Evolutionary conservation across 2,113 vertebrate species (phyloP).

Genomic region (Hystrix cristata): DNA sequence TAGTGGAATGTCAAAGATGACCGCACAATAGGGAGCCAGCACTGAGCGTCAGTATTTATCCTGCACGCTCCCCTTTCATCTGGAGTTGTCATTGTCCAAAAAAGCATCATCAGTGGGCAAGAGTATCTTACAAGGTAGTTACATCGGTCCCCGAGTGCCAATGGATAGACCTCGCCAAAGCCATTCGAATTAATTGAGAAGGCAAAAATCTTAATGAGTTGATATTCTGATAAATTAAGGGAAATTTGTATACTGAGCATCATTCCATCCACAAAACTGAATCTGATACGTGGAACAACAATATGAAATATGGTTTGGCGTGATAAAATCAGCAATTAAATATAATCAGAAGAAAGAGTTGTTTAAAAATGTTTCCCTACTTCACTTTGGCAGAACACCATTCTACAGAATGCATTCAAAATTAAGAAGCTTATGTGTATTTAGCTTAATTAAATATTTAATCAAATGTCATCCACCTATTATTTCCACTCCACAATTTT

Average conservation of each 20-base stretch:
- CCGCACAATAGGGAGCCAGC: background rate
- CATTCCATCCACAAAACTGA: background rate
- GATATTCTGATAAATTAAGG: constrained; percentile 26
- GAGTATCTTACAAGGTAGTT: background rate
- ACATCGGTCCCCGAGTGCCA: background rate
- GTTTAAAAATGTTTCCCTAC: background rate
- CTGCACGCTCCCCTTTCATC: background rate
- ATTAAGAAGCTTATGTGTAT: constrained; percentile 59
- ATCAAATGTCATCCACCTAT: constrained; percentile 64
- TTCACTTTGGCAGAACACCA: constrained; percentile 60
- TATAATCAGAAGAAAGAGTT: constrained; percentile 55
- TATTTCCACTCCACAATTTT: constrained; percentile 61
- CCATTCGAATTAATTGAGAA: constrained; percentile 56
- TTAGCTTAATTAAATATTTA: constrained; percentile 83
- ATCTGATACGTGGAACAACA: background rate
- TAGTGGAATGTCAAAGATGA: background rate
- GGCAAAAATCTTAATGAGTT: constrained; percentile 18
- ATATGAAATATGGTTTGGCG: background rate
- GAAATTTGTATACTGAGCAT: background rate
- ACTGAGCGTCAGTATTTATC: background rate
- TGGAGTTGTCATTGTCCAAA: background rate
- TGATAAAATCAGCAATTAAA: constrained; percentile 50
- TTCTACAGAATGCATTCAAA: constrained; percentile 65
- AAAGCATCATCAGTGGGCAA: background rate
- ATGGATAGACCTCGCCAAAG: background rate